Percentiles rank a stretch among this genome's conserved stretches.
phyloP scores from a whole-genome alignment of 2,113 vertebrate genomes.

The Tichodroma muraria region DNA sequence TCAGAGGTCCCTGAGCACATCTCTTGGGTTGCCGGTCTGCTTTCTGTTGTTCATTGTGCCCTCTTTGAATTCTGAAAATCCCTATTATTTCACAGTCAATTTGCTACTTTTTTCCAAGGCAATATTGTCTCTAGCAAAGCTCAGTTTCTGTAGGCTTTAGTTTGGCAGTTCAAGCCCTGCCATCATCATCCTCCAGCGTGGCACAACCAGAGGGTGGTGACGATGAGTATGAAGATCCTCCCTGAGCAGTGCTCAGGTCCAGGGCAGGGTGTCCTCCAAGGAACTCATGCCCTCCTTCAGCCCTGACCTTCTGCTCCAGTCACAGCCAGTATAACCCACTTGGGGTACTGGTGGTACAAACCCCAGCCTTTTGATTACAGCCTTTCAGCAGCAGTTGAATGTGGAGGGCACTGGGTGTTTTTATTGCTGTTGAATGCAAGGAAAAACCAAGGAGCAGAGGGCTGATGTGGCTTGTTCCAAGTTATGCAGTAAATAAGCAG shows the following conservation, averaged over 20 bases:
- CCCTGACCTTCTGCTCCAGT: neutral
- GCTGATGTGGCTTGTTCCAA: neutral
- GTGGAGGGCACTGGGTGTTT: neutral
- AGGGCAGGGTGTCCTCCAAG: neutral
- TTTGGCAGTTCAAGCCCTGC: neutral
- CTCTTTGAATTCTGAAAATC: conserved; percentile 53
- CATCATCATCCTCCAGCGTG: neutral
- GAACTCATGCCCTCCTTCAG: neutral
- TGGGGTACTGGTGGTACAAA: neutral
- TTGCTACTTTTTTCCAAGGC: conserved; percentile 26
- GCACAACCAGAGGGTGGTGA: neutral
- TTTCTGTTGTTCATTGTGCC: neutral
- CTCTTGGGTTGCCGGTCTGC: neutral
- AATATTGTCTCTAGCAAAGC: neutral
- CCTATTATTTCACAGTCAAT: conserved; percentile 33
- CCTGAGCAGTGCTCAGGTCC: neutral
- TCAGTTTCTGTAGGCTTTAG: neutral
- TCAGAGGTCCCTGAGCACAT: neutral
- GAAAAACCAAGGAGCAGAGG: neutral
- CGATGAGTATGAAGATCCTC: rapidly evolving
- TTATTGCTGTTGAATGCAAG: neutral
- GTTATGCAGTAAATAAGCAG: neutral
- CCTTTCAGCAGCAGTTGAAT: neutral
- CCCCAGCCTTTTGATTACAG: neutral
- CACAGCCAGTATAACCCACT: neutral